Conservation (phyloP, 2,888 invertebrate species). For the Cephalotes varians region DNA sequence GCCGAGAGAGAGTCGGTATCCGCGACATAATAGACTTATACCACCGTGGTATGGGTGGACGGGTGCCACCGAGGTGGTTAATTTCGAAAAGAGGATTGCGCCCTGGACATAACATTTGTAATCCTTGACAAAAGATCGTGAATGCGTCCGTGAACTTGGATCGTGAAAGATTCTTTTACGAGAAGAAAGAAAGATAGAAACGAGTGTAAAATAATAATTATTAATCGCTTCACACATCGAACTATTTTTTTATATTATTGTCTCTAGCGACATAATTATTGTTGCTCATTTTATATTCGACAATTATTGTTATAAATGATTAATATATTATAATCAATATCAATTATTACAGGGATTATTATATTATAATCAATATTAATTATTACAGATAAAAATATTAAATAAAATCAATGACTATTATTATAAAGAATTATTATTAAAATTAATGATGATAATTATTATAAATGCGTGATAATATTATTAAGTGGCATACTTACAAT, state of each 20-base stretch:
- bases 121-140: conserved; percentile 71
- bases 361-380: no score
- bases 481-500: no score
- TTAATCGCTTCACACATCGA: not conserved
- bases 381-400: no score
- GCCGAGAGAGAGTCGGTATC: conserved; percentile 14
- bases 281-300: no score
- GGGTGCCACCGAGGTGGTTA: conserved; percentile 71
- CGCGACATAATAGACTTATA: conserved; percentile 72
- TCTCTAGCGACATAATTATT: no score
- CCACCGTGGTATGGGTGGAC: conserved; percentile 51
- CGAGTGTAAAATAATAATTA: conserved; percentile 7
- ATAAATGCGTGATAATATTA: no score
- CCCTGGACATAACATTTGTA: conserved; percentile 73
- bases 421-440: no score
- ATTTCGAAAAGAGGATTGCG: conserved; percentile 79
- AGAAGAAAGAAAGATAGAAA: not conserved
- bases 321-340: no score
- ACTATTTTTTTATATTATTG: not conserved
- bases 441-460: no score
- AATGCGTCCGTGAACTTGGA: conserved; percentile 21
- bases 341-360: no score
- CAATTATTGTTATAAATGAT: no score
- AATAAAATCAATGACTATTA: no score
- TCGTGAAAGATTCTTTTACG: not conserved